These are phyloP conservation scores for Andrena haemorrhoa DNA, from an alignment of 2,888 invertebrate genomes.

Conservation along the genomic window DNA sequence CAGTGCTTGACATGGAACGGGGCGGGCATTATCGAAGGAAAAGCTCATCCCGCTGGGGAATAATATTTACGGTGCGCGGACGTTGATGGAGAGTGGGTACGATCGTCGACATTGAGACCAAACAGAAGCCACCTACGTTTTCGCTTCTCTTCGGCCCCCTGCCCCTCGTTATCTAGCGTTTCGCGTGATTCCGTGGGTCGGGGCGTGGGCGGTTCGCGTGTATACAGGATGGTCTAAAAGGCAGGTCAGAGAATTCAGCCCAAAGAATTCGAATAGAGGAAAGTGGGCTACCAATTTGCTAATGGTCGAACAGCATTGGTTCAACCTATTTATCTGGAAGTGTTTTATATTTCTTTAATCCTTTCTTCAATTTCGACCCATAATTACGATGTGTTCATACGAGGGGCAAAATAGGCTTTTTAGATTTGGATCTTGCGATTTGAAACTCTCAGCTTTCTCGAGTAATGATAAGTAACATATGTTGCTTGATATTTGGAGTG, in stretches of 20 bases:
- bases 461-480: no score
- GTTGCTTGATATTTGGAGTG: no score
- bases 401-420: no score
- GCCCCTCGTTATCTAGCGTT: slow-evolving; percentile 55
- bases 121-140: slow-evolving; percentile 60
- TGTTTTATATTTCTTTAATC: no score
- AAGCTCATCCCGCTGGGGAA: slow-evolving; percentile 64
- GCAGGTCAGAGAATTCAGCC: background rate
- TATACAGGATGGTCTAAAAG: background rate
- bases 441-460: no score
- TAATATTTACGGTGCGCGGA: slow-evolving; percentile 72
- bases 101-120: slow-evolving; percentile 52
- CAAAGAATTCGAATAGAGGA: background rate
- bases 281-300: no score
- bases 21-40: slow-evolving; percentile 71
- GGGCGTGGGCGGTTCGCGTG: slow-evolving; percentile 1
- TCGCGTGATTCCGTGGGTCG: slow-evolving; percentile 41
- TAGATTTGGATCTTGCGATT: no score
- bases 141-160: slow-evolving; percentile 49
- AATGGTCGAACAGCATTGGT: no score
- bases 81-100: slow-evolving; percentile 36
- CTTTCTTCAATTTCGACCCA: no score
- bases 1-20: slow-evolving; percentile 71
- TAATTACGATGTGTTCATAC: no score
- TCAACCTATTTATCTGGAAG: no score